Percentiles rank a stretch among this genome's conserved stretches.
These are phyloP conservation scores for Hippocampus abdominalis DNA, from an alignment of 2,113 vertebrate species.

Conservation along the genomic window DNA sequence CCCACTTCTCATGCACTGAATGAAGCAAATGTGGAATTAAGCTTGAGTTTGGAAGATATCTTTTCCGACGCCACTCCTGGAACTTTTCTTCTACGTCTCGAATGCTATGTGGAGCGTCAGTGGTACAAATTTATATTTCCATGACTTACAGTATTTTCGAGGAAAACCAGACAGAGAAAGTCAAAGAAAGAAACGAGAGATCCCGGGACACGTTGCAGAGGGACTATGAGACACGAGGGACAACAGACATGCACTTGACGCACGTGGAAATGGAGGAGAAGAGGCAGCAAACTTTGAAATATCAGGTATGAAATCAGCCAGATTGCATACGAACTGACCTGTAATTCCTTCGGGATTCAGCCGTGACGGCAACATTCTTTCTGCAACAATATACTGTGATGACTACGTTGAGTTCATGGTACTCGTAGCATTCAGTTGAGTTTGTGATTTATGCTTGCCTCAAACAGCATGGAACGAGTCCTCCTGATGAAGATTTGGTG, in stretches of 20 bases:
- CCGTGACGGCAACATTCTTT: neutral
- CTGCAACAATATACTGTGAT: neutral
- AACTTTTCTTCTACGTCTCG: neutral
- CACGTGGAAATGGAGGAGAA: conserved; percentile 76
- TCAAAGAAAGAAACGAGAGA: conserved; percentile 58
- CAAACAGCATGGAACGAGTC: neutral
- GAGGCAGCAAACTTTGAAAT: conserved; percentile 61
- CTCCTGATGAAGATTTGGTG: neutral
- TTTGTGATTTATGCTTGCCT: neutral
- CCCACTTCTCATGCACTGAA: neutral
- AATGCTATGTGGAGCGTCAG: neutral
- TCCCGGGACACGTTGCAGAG: conserved; percentile 78
- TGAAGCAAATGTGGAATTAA: neutral
- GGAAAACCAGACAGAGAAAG: conserved; percentile 7
- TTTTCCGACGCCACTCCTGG: neutral
- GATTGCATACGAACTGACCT: neutral
- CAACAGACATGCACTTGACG: conserved; percentile 76
- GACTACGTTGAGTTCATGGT: neutral
- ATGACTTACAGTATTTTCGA: conserved; percentile 8
- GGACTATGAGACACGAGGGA: conserved; percentile 81
- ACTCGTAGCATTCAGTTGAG: neutral
- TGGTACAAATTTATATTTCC: neutral
- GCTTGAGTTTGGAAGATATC: neutral
- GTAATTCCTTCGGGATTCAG: neutral
- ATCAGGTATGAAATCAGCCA: conserved; percentile 60